phyloP scores from a whole-genome alignment of 2,888 invertebrate genomes.

The Atherix ibis region DNA sequence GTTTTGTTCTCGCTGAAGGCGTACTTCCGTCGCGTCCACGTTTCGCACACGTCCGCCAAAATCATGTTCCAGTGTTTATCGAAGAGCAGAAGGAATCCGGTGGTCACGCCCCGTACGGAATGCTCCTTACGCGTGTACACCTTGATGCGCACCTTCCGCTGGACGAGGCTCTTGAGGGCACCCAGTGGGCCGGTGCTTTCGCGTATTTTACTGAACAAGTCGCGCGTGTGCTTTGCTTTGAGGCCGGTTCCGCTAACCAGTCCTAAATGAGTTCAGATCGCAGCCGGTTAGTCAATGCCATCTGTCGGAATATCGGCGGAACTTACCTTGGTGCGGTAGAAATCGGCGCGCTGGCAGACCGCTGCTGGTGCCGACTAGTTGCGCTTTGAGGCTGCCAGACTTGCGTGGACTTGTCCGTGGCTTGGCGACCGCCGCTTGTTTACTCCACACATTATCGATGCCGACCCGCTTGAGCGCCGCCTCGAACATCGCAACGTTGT shows the following conservation, averaged over 20 bases:
- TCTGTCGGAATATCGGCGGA: too few relatives aligned
- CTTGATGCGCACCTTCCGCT: constrained; percentile 15
- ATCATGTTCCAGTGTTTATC: constrained; percentile 92
- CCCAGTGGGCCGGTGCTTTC: constrained; percentile 43
- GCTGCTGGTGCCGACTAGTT: background rate
- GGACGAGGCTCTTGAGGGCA: constrained; percentile 39
- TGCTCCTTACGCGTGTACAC: constrained; percentile 51
- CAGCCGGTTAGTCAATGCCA: constrained; percentile 11
- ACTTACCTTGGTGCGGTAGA: constrained; percentile 34
- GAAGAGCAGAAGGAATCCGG: constrained; percentile 68
- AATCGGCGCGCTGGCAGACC: constrained; percentile 25
- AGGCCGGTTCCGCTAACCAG: too few relatives aligned
- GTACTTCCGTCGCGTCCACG: constrained; percentile 48
- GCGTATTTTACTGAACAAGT: constrained; percentile 40
- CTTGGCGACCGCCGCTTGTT: constrained; percentile 1
- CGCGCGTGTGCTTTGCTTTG: constrained; percentile 22
- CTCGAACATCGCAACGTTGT: constrained; percentile 51
- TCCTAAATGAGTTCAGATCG: constrained; percentile 17
- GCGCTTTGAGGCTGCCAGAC: constrained; percentile 11
- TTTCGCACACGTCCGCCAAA: constrained; percentile 65
- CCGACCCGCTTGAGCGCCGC: constrained; percentile 29
- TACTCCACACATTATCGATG: constrained; percentile 2
- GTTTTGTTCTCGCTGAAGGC: constrained; percentile 23
- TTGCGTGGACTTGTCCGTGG: too few relatives aligned
- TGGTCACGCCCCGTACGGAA: constrained; percentile 59